phyloP scores from a whole-genome alignment of 2,113 vertebrate genomes.

The Melanerpes aurifrons region DNA sequence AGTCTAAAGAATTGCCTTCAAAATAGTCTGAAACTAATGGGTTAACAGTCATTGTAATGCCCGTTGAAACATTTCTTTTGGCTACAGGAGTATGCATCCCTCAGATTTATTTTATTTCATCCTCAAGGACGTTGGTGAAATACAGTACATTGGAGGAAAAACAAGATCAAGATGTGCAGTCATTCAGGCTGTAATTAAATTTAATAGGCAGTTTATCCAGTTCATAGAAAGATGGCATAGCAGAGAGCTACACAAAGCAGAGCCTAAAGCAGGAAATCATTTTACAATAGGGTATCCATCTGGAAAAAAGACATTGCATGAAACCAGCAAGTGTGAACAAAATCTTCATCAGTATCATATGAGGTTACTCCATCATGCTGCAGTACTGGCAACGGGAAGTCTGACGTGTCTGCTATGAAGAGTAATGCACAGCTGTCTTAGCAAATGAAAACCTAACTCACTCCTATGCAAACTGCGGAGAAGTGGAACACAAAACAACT shows the following conservation, averaged over 20 bases:
- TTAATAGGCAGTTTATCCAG: constrained; percentile 83
- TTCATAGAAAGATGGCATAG: constrained; percentile 75
- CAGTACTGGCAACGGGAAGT: constrained; percentile 7
- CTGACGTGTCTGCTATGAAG: constrained; percentile 68
- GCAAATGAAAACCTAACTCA: constrained; percentile 76
- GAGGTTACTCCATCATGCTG: constrained; percentile 71
- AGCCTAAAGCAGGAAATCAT: constrained; percentile 78
- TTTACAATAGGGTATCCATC: constrained; percentile 79
- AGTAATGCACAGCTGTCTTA: constrained; percentile 59
- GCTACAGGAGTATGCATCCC: constrained; percentile 46
- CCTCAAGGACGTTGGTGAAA: constrained; percentile 76
- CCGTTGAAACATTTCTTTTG: constrained; percentile 36
- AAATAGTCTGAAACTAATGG: constrained; percentile 10
- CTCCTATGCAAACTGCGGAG: constrained; percentile 73
- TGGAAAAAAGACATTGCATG: constrained; percentile 78
- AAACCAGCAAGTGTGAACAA: constrained; percentile 76
- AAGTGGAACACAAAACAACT: constrained; percentile 70
- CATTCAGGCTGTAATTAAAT: constrained; percentile 82
- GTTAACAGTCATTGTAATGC: constrained; percentile 26
- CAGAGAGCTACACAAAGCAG: constrained; percentile 70
- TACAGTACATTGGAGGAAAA: constrained; percentile 68
- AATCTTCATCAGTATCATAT: constrained; percentile 75
- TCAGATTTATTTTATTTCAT: constrained; percentile 75
- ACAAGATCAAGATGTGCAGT: constrained; percentile 77
- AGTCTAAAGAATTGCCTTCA: neutral